Conservation (phyloP, 2,888 invertebrate species). For the Rhodophaea formosa region DNA sequence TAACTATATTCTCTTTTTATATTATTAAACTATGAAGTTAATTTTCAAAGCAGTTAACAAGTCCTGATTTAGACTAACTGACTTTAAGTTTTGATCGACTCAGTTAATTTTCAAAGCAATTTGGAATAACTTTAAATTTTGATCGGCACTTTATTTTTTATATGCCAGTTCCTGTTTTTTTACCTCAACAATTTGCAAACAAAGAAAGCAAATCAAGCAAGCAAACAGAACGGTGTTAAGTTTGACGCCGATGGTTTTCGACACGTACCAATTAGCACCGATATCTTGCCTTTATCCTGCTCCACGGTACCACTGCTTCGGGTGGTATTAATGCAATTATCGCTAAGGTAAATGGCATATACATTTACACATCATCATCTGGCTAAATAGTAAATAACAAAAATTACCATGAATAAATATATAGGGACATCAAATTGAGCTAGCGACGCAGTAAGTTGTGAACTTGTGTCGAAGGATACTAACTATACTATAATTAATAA, state of each 20-base stretch:
- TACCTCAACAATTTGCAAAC: background rate
- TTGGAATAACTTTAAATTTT: too few species aligned
- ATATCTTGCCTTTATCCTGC: constrained; percentile 7
- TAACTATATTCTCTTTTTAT: too few species aligned
- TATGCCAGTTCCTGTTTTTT: background rate
- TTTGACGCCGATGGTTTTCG: constrained; percentile 56
- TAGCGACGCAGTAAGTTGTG: too few species aligned
- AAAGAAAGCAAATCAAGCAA: constrained; percentile 49
- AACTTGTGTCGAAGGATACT: too few species aligned
- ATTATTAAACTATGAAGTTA: background rate
- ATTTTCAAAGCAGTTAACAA: background rate
- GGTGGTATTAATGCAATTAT: constrained; percentile 6
- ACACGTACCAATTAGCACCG: constrained; percentile 75
- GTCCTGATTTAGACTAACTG: background rate
- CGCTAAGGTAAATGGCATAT: background rate
- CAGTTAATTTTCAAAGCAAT: background rate
- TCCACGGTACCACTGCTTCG: background rate
- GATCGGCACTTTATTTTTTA: too few species aligned
- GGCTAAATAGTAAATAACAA: too few species aligned
- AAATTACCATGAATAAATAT: too few species aligned
- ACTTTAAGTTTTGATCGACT: background rate
- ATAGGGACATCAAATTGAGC: too few species aligned
- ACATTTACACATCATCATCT: background rate
- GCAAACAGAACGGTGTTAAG: constrained; percentile 72
- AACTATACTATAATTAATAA: too few species aligned